Evolutionary conservation across 2,888 invertebrate genomes (phyloP), one percentile per base, ranked within the genome.

Genomic region (Oegoconia quadripuncta): DNA sequence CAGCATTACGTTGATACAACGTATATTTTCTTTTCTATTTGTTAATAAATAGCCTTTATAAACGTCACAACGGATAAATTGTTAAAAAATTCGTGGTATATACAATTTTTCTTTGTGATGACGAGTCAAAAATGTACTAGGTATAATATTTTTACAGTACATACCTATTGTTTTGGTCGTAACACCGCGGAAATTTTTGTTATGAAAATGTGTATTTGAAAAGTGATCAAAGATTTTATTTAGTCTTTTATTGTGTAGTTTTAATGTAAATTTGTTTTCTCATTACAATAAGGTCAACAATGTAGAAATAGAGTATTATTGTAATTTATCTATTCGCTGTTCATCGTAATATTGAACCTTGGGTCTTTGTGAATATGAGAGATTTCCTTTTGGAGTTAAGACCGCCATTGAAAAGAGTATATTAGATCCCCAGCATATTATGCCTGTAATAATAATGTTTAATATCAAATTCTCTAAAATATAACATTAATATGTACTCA

Each of bases 171-270:
- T n/a, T n/a, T n/a, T n/a, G n/a, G n/a, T n/a, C n/a, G n/a, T n/a
- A n/a, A n/a, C n/a, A 22, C 22, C 7, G 9, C 22, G 7, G 22
- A 7, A 8, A 16, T 14, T 25, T 35, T 33, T 15, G 29, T 18
- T 25, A 25, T 34, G 12, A 28, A 26, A 23, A 30, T 16, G 16
- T 27, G 29, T 36, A 22, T n/a, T 37, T 23, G 13, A 34, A 37
- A 28, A 37, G 41, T 50, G 50, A 52, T 48, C 50, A 46, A 48
- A 52, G 45, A 45, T 38, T 42, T 40, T 14, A 33, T 30, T 37
- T 32, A 32, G 9, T 14, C 22, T 18, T 9, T 15, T 12, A 34
- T 6, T 34, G 9, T n/a, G 30, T 45, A 45, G 39, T 17, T 36
- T 20, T 36, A 27, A 36, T 12, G n/a, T n/a, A n/a, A n/a, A n/a